Evolutionary conservation across 1,140 invertebrate species (phyloP), one percentile per base, ranked within the genome.

Genomic region (Leguminivora glycinivorella): DNA sequence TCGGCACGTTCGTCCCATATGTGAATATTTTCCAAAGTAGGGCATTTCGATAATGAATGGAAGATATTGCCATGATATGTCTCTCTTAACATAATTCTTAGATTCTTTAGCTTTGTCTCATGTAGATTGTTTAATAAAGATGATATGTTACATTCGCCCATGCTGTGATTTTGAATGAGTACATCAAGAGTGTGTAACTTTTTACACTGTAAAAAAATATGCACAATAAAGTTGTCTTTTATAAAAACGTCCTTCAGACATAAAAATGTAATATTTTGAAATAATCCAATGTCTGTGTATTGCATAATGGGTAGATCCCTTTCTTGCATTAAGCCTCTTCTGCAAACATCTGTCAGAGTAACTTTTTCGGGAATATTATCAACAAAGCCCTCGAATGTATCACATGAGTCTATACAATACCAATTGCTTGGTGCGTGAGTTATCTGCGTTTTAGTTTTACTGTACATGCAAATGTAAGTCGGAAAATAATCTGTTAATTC

Each of bases 401-500:
- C 67, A 56, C 76, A 75, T 4, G 70, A 14, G 19, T 78, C 76
- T 9, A 78, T 75, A 34, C 76, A 78, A 6, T 67, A 75, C 76
- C 76, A 78, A 24, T 56, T 43, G 22, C 68, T 75, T 1, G 68
- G 56, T n/a, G 69, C 47, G 17, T 73, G 22, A 4, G 52, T 72
- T 24, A 75, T 26, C 12, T 66, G 67, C 68, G 72, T 75, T 69
- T 56, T 72, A 2, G 22, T 63, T 12, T 70, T 70, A 10, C 22
- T 68, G 10, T 72, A 69, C 74, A 78, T 75, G 31, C 76, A 78
- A 56, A 75, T 29, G 43, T 73, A 78, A 40, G 70, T 72, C 0
- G 76, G 76, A n/a, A 78, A 78, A 60, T 72, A 78, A 70, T 78
- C 68, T 43, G 69, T 70, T 26, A 78, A 60, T 17, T 75, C 74